Conservation (phyloP, 2,888 invertebrate genomes). For the Dexiosoma caninum region DNA sequence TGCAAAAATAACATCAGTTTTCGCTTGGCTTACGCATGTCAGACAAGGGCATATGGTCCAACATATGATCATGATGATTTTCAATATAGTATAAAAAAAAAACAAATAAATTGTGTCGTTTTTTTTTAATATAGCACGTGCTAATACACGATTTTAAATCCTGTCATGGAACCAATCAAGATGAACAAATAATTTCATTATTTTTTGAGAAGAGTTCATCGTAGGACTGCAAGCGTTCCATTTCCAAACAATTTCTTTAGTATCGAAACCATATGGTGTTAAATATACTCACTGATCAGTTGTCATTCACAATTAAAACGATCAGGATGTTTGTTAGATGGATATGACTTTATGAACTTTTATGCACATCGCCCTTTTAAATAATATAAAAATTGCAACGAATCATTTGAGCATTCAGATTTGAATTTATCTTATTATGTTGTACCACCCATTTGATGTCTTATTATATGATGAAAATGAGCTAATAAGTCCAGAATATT, state of each 20-base stretch:
- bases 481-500: too few species aligned
- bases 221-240: background rate
- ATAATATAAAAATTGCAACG: too few species aligned
- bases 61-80: conserved; percentile 59
- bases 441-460: too few species aligned
- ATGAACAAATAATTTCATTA: background rate
- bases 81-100: background rate
- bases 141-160: conserved; percentile 39
- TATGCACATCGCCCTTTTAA: too few species aligned
- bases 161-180: background rate
- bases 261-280: background rate
- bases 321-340: too few species aligned
- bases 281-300: background rate
- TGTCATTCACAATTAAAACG: background rate
- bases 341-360: too few species aligned
- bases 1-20: conserved; percentile 61
- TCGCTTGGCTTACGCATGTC: conserved; percentile 74
- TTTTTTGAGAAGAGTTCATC: background rate
- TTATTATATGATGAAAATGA: too few species aligned
- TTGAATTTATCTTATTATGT: too few species aligned
- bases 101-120: conserved; percentile 1
- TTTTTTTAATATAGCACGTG: conserved; percentile 53
- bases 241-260: background rate
- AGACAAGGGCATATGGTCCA: conserved; percentile 56
- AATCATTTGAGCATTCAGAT: too few species aligned